Conservation (phyloP, 1,140 invertebrate genomes). For the Camponotus floridanus region DNA sequence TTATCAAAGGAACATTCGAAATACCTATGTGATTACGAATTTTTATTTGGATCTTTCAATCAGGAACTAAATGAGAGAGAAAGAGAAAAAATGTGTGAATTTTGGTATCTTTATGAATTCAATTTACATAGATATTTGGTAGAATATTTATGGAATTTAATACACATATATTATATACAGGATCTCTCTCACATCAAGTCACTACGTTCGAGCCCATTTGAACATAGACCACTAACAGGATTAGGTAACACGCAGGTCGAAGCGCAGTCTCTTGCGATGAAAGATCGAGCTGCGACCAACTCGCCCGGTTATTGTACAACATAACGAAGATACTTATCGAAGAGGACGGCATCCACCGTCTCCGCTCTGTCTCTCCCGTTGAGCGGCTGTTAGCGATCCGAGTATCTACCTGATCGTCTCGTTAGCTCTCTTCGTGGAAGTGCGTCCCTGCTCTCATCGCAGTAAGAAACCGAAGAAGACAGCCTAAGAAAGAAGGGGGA, state of each 20-base stretch:
- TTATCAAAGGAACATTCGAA: no score
- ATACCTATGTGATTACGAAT: no score
- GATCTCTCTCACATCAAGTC: background rate
- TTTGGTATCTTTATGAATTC: background rate
- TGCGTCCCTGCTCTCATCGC: constrained; percentile 21
- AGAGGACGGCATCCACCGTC: constrained; percentile 44
- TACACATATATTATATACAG: no score
- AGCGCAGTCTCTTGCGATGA: constrained; percentile 7
- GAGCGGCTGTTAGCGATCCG: constrained; percentile 58
- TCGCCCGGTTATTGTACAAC: constrained; percentile 63
- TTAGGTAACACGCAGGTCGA: constrained; percentile 37
- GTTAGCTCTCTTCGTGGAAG: constrained; percentile 70
- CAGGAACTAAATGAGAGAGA: no score
- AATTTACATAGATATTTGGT: background rate
- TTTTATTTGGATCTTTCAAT: no score
- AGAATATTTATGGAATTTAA: background rate
- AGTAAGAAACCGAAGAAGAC: constrained; percentile 53
- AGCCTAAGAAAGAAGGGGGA: background rate
- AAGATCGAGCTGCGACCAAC: constrained; percentile 31
- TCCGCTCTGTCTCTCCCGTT: constrained; percentile 47
- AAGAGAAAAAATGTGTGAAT: no score
- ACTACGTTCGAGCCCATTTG: background rate
- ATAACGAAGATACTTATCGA: constrained; percentile 68
- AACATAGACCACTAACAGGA: background rate
- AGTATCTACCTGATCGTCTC: constrained; percentile 60